phyloP scores from a whole-genome alignment of 2,113 vertebrate species.

The Tinamus guttatus region DNA sequence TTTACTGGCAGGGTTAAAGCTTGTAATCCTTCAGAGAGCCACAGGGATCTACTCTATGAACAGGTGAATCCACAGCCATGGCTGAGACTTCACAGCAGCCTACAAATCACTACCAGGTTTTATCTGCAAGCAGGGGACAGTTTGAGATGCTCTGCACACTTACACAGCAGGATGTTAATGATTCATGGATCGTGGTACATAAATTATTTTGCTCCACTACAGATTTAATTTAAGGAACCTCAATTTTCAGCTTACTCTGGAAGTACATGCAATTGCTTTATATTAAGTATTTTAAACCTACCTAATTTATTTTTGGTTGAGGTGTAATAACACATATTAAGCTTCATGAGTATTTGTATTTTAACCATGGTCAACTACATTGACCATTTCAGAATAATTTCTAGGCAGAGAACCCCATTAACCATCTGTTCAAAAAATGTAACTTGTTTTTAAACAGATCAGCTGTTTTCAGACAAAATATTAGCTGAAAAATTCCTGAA shows the following conservation, averaged over 20 bases:
- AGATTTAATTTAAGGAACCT: background rate
- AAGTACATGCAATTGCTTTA: background rate
- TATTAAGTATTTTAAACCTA: background rate
- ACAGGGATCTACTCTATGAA: background rate
- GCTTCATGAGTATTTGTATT: background rate
- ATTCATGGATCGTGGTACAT: background rate
- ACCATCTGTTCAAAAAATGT: background rate
- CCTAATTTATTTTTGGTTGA: background rate
- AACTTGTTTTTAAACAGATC: background rate
- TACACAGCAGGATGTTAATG: background rate
- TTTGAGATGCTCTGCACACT: background rate
- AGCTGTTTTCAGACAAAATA: constrained; percentile 3
- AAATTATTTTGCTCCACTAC: background rate
- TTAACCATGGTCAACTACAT: background rate
- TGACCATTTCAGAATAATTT: background rate
- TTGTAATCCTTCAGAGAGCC: background rate
- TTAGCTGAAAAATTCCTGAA: background rate
- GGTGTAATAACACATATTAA: background rate
- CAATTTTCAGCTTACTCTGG: background rate
- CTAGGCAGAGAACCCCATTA: background rate
- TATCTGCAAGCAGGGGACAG: background rate
- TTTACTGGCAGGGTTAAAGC: background rate
- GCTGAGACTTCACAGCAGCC: background rate
- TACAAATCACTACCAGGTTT: background rate
- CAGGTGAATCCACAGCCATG: background rate